Evolutionary conservation across 2,797 vertebrate genomes (phyloP).

Genomic region (Alosa sapidissima): DNA sequence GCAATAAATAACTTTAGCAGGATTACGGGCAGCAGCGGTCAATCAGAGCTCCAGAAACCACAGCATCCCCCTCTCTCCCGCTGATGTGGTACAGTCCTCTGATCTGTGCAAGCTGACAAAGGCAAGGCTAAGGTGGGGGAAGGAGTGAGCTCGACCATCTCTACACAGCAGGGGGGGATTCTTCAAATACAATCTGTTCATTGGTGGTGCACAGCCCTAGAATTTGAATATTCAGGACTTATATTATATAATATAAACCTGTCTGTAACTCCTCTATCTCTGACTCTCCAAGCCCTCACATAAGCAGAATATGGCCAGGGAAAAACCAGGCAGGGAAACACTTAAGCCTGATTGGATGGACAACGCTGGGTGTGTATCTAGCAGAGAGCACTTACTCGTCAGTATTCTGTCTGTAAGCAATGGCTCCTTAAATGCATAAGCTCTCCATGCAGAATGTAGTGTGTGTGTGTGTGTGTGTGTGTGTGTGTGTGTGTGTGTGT

Average conservation of each 20-base stretch:
- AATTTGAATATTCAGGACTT: neutral
- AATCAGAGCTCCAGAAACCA: neutral
- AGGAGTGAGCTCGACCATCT: neutral
- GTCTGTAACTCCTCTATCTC: neutral
- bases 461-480: too few species aligned
- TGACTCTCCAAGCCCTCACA: neutral
- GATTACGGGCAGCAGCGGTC: neutral
- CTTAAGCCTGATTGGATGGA: neutral
- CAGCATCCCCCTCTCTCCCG: neutral
- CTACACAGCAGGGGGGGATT: neutral
- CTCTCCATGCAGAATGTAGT: neutral
- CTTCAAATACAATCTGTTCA: neutral
- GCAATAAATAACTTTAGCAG: neutral
- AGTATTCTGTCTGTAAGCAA: neutral
- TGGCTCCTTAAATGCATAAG: neutral
- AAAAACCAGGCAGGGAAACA: neutral
- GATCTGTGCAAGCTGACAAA: neutral
- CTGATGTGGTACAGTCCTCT: neutral
- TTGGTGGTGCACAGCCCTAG: neutral
- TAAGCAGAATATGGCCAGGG: neutral
- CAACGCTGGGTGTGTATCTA: neutral
- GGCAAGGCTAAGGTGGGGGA: neutral
- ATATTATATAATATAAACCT: constrained; percentile 1
- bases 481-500: too few species aligned
- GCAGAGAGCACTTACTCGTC: neutral